phyloP scores from a whole-genome alignment of 2,797 vertebrate species.

The Brotula barbata region DNA sequence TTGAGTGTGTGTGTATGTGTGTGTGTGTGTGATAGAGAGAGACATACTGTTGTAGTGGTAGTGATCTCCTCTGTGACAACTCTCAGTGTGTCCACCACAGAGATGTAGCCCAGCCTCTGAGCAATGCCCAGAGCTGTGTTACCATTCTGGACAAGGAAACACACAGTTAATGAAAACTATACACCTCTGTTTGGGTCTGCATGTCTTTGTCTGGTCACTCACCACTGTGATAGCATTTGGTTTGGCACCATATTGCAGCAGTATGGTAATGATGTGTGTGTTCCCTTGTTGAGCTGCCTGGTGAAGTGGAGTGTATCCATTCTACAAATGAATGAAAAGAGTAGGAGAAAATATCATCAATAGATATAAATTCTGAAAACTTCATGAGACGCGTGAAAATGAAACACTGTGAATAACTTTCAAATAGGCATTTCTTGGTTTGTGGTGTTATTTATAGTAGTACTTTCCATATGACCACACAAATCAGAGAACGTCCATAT shows the following conservation, averaged over 20 bases:
- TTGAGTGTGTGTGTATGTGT: background rate
- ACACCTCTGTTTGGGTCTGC: slow-evolving; percentile 8
- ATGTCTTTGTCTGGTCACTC: slow-evolving; percentile 45
- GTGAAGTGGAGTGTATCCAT: slow-evolving; percentile 95
- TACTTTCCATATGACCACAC: too few species aligned
- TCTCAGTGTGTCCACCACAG: slow-evolving; percentile 96
- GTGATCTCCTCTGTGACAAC: slow-evolving; percentile 96
- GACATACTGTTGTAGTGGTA: slow-evolving; percentile 91
- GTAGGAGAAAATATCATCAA: too few species aligned
- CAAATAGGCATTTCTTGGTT: too few species aligned
- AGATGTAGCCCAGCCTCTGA: slow-evolving; percentile 95
- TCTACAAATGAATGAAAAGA: slow-evolving; percentile 74
- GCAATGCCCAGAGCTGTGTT: slow-evolving; percentile 98
- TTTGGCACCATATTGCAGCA: slow-evolving; percentile 92
- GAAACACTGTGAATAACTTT: too few species aligned
- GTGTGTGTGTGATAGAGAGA: slow-evolving; percentile 3
- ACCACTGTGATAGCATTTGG: slow-evolving; percentile 94
- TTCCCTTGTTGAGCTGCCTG: slow-evolving; percentile 99
- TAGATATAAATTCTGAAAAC: too few species aligned
- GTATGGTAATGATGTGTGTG: slow-evolving; percentile 95
- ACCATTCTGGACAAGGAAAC: slow-evolving; percentile 84
- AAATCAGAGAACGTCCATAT: too few species aligned
- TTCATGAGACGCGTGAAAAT: too few species aligned
- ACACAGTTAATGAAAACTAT: background rate
- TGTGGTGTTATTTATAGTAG: too few species aligned